phyloP scores from a whole-genome alignment of 2,113 vertebrate species.

The Phainopepla nitens region DNA sequence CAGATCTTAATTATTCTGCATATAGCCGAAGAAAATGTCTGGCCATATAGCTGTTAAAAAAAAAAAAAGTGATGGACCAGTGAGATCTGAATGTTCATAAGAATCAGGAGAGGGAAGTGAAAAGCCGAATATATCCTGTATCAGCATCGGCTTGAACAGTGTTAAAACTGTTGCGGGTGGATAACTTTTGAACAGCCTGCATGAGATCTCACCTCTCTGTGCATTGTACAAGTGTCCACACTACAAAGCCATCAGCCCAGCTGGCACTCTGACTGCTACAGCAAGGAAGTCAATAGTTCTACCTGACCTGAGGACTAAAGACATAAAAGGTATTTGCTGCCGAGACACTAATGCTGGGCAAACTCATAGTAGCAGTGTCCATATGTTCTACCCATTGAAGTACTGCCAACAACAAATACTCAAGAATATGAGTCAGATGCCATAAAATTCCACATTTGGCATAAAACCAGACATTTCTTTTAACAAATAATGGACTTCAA shows the following conservation, averaged over 20 bases:
- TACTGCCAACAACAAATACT: conserved; percentile 15
- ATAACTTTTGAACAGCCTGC: conserved; percentile 46
- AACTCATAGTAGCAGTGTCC: not conserved
- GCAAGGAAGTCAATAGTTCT: not conserved
- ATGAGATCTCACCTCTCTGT: conserved; percentile 44
- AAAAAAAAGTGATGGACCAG: not conserved
- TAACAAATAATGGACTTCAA: not conserved
- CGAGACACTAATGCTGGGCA: not conserved
- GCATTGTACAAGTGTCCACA: conserved; percentile 19
- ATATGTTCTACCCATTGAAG: conserved; percentile 11
- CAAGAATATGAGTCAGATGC: conserved; percentile 2
- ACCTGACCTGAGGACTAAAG: not conserved
- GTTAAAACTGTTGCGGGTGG: not conserved
- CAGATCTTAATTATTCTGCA: not conserved
- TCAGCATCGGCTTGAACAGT: not conserved
- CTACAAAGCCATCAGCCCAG: conserved; percentile 22
- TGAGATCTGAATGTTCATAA: not conserved
- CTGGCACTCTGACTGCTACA: conserved; percentile 16
- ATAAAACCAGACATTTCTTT: not conserved
- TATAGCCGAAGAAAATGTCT: not conserved
- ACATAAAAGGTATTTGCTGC: conserved; percentile 22
- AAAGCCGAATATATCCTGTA: conserved; percentile 1
- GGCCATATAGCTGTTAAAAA: not conserved
- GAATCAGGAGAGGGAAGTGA: not conserved
- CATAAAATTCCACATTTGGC: not conserved